Conservation (phyloP, 2,888 invertebrate species). For the Pharmacophagus antenor region DNA sequence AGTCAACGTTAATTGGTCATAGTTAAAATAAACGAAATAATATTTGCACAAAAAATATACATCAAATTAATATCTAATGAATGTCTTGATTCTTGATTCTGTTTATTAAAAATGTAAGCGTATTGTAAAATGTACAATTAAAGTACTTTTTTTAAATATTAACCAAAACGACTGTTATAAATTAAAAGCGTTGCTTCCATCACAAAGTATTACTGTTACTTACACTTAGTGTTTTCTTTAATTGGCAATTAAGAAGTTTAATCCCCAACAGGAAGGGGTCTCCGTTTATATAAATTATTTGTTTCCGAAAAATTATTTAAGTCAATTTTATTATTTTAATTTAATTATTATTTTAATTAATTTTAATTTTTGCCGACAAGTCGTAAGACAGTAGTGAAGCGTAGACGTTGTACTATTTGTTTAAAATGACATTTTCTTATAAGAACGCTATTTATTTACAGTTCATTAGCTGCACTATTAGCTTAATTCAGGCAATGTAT, state of each 20-base stretch:
- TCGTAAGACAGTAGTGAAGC: too few species aligned
- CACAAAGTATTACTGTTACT: conserved; percentile 1
- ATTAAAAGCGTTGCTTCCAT: conserved; percentile 8
- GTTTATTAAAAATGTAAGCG: background rate
- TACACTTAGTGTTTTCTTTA: conserved; percentile 11
- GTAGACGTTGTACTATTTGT: too few species aligned
- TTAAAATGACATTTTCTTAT: too few species aligned
- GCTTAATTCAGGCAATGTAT: too few species aligned
- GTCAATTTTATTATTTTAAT: background rate
- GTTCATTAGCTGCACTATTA: too few species aligned
- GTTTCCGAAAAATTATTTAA: conserved; percentile 2
- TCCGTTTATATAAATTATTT: background rate
- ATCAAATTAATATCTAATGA: too few species aligned
- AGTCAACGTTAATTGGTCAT: too few species aligned
- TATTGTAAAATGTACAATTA: background rate
- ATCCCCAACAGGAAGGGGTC: conserved; percentile 1
- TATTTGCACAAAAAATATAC: too few species aligned
- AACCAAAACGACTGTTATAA: background rate
- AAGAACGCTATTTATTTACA: too few species aligned
- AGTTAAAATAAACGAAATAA: too few species aligned
- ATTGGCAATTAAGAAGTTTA: conserved; percentile 16
- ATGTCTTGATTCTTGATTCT: background rate
- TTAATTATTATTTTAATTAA: background rate
- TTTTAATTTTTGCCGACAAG: too few species aligned
- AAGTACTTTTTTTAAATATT: background rate